Percentiles rank a stretch among this genome's conserved stretches.
Conservation (phyloP, 2,888 invertebrate species). For the Pomacea canaliculata region DNA sequence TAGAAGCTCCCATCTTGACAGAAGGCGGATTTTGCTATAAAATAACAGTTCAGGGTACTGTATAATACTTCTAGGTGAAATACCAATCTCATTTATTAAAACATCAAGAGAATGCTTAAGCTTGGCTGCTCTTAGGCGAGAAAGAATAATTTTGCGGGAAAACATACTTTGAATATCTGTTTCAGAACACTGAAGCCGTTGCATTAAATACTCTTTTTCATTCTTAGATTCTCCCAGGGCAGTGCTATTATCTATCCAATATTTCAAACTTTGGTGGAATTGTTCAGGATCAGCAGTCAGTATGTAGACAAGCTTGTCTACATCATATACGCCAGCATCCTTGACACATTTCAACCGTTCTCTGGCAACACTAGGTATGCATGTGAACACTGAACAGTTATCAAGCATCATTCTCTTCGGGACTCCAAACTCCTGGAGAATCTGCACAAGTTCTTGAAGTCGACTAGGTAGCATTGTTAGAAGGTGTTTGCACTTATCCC, state of each 20-base stretch:
- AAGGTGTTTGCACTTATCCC: background rate
- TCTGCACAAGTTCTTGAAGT: background rate
- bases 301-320: background rate
- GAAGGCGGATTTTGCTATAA: too few species aligned
- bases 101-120: too few species aligned
- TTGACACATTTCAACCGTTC: background rate
- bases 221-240: background rate
- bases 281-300: background rate
- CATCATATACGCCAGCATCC: constrained; percentile 2
- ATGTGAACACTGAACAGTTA: constrained; percentile 1
- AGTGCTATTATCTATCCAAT: background rate
- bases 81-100: too few species aligned
- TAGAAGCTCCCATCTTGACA: too few species aligned
- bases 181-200: constrained; percentile 14
- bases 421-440: background rate
- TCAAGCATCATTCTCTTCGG: background rate
- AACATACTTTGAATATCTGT: background rate
- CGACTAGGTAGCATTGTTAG: constrained; percentile 14
- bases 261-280: background rate
- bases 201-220: background rate
- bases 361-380: constrained; percentile 4
- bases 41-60: too few species aligned
- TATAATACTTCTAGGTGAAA: too few species aligned
- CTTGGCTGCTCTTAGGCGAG: too few species aligned
- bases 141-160: background rate